phyloP scores from a whole-genome alignment of 2,113 vertebrate genomes.

The Corvus moneduloides region DNA sequence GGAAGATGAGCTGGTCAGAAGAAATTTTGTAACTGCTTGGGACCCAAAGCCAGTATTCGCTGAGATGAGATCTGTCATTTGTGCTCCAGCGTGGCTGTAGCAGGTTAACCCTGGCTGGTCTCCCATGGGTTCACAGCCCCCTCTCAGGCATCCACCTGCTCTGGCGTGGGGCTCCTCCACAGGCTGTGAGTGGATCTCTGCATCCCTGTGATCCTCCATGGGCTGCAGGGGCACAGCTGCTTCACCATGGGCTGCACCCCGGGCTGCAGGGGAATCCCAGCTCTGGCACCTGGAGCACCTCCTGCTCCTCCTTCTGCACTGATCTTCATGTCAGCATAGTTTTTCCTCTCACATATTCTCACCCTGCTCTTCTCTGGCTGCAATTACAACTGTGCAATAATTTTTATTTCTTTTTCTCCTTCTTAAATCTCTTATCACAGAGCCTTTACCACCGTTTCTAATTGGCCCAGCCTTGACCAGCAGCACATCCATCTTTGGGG shows the following conservation, averaged over 20 bases:
- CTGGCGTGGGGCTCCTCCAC: accelerated
- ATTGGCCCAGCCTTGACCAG: not conserved
- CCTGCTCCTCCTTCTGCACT: not conserved
- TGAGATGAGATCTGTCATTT: not conserved
- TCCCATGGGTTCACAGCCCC: not conserved
- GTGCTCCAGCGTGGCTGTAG: accelerated
- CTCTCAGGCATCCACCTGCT: not conserved
- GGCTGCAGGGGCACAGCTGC: not conserved
- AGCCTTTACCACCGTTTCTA: not conserved
- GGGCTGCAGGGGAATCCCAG: not conserved
- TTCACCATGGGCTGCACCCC: not conserved
- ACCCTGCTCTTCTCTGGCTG: not conserved
- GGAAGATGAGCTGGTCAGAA: not conserved
- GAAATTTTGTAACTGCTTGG: not conserved
- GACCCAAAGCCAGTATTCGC: not conserved
- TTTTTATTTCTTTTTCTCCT: too few species aligned
- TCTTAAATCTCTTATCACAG: not conserved
- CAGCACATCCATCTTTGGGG: not conserved
- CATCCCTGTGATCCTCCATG: not conserved
- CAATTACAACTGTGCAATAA: not conserved
- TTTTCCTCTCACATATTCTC: not conserved
- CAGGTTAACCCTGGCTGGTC: accelerated
- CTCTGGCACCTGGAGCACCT: not conserved
- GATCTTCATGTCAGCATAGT: too few species aligned
- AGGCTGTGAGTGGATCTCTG: not conserved